Base-by-base conservation (phyloP, 37 sponge, comb jelly and placozoan species). In the Crambe crambe region DNA sequence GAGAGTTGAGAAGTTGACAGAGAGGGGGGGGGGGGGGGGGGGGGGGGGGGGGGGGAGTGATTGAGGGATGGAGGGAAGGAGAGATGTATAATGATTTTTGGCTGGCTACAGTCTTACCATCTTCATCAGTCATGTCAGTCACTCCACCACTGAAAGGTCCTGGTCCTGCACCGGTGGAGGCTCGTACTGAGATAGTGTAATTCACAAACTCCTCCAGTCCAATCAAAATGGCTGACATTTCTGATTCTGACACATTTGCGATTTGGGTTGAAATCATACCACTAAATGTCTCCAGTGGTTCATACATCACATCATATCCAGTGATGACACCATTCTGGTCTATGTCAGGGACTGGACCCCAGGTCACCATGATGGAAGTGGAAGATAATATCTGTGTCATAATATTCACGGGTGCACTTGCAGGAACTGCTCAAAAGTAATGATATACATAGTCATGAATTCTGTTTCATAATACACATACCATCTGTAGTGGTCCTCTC, bases 101-200 rank as follows among this genome's bases (percentile, higher is more conserved):
- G n/a, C n/a, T n/a, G n/a, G n/a, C 21, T 51, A 51, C 17, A n/a
- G 8, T 26, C 54, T 43, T 44, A 72, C 73, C 56, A 26, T 8
- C 73, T 44, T 65, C 67, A 37, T 6, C 21, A 65, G 79, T 78
- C 51, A n/a, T 65, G 9, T 63, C 51, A 20, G 68, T 78, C 20
- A 2, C 15, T 29, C 37, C 35, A 25, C 67, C n/a, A n/a, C n/a
- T n/a, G n/a, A n/a, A n/a, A n/a, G n/a, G n/a, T n/a, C n/a, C n/a
- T n/a, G n/a, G n/a, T 78, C 68, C 79, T 25, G 31, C 51, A 57
- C 39, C 37, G 35, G 79, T 78, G 23, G 25, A 62, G 42, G 79
- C 79, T 41, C 79, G n/a, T 17, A 78, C 68, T 29, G 54, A 42
- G 15, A 78, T 65, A 18, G 39, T n/a, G n/a, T n/a, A n/a, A n/a